Evolutionary conservation across 2,888 invertebrate genomes (phyloP).

Genomic region (Cryptops parisi): DNA sequence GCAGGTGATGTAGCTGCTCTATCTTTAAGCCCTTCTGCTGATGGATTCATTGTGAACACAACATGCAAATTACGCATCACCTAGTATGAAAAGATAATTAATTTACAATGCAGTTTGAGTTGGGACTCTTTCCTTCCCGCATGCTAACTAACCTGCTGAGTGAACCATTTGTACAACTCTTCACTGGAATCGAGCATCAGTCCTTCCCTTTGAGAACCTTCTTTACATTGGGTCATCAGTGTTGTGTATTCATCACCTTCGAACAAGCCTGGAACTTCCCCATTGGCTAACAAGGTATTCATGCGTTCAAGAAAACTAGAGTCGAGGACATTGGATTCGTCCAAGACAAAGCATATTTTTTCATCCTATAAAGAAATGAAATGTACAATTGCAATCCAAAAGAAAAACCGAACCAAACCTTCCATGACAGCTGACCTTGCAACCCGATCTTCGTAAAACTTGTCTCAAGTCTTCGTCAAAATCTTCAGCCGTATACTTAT

Average conservation of each 20-base stretch:
- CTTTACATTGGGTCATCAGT: constrained; percentile 99
- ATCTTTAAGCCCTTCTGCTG: constrained; percentile 94
- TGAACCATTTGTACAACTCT: constrained; percentile 99
- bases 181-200: constrained; percentile 97
- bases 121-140: too few species aligned
- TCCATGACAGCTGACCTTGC: constrained; percentile 29
- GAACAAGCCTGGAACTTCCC: constrained; percentile 89
- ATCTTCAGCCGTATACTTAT: constrained; percentile 96
- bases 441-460: constrained; percentile 40
- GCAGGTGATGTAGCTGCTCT: constrained; percentile 98
- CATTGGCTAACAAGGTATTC: constrained; percentile 97
- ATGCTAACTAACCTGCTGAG: constrained; percentile 50
- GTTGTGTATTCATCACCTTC: constrained; percentile 98
- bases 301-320: constrained; percentile 97
- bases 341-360: constrained; percentile 97
- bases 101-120: too few species aligned
- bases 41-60: constrained; percentile 99
- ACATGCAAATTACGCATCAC: constrained; percentile 99
- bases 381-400: neutral
- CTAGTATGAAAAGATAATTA: constrained; percentile 36
- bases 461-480: constrained; percentile 93
- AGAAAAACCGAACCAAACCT: neutral
- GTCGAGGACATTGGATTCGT: constrained; percentile 97
- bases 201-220: constrained; percentile 95
- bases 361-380: constrained; percentile 53